Conservation (phyloP, 1,140 invertebrate genomes). For the Delia radicum region DNA sequence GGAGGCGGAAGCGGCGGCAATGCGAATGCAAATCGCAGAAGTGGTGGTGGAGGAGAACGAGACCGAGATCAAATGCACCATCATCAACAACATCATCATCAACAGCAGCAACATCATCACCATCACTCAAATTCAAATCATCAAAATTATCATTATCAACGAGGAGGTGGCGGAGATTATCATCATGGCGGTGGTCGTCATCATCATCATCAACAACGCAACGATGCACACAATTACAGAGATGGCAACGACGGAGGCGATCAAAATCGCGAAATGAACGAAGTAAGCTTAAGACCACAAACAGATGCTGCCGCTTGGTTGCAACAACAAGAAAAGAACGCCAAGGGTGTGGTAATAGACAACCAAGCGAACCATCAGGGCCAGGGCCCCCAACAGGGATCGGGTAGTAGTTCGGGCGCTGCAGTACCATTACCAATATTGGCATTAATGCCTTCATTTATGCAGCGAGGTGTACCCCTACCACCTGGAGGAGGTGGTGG, state of each 20-base stretch:
- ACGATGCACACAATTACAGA: constrained; percentile 31
- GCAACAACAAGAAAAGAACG: constrained; percentile 53
- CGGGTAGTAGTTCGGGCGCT: constrained; percentile 40
- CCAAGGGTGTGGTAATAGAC: constrained; percentile 53
- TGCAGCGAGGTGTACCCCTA: constrained; percentile 58
- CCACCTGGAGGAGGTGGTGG: constrained; percentile 47
- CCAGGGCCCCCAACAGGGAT: constrained; percentile 52
- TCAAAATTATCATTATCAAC: constrained; percentile 37
- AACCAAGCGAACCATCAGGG: constrained; percentile 56
- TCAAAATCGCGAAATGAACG: constrained; percentile 35
- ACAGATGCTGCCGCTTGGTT: constrained; percentile 52
- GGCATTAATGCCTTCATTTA: constrained; percentile 54
- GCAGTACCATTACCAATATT: constrained; percentile 58
- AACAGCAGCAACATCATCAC: constrained; percentile 32
- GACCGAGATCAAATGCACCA: constrained; percentile 32
- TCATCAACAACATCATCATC: constrained; percentile 24
- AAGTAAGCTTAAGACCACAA: constrained; percentile 51
- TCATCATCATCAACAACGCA: constrained; percentile 27
- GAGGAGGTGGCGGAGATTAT: constrained; percentile 40
- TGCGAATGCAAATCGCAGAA: constrained; percentile 11
- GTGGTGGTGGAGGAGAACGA: constrained; percentile 9
- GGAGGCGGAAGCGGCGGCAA: constrained; percentile 39
- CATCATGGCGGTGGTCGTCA: constrained; percentile 38
- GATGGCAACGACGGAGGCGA: constrained; percentile 29
- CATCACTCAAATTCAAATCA: constrained; percentile 38